Evolutionary conservation across 2,113 vertebrate species (phyloP).

Genomic region (Hemibagrus wyckioides): DNA sequence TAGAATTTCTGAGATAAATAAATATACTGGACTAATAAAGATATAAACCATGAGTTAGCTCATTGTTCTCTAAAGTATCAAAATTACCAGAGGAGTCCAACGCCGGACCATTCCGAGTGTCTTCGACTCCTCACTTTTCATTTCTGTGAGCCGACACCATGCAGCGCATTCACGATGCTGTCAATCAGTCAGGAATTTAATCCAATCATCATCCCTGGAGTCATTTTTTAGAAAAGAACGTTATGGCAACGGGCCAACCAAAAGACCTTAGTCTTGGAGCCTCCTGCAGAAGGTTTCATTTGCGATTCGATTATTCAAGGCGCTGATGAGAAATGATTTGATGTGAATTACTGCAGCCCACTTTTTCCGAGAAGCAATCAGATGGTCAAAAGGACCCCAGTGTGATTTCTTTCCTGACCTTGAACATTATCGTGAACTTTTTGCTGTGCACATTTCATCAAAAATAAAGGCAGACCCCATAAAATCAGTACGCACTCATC

Average conservation of each 20-base stretch:
- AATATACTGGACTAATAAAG: conserved; percentile 55
- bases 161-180: conserved; percentile 37
- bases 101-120: background rate
- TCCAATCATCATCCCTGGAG: conserved; percentile 30
- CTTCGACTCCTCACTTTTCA: conserved; percentile 13
- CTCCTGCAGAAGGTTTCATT: background rate
- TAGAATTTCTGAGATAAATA: conserved; percentile 47
- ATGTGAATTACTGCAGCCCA: background rate
- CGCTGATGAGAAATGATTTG: conserved; percentile 22
- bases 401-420: background rate
- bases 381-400: conserved; percentile 11
- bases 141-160: background rate
- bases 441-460: background rate
- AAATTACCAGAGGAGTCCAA: conserved; percentile 51
- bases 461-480: background rate
- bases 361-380: conserved; percentile 5
- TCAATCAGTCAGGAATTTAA: conserved; percentile 46
- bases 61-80: conserved; percentile 52
- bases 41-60: conserved; percentile 52
- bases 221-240: conserved; percentile 21
- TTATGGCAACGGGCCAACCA: background rate
- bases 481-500: background rate
- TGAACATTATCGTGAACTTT: background rate
- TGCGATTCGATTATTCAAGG: background rate
- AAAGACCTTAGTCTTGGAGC: background rate